phyloP scores from a whole-genome alignment of 2,888 invertebrate genomes.

The Dynastes maya region DNA sequence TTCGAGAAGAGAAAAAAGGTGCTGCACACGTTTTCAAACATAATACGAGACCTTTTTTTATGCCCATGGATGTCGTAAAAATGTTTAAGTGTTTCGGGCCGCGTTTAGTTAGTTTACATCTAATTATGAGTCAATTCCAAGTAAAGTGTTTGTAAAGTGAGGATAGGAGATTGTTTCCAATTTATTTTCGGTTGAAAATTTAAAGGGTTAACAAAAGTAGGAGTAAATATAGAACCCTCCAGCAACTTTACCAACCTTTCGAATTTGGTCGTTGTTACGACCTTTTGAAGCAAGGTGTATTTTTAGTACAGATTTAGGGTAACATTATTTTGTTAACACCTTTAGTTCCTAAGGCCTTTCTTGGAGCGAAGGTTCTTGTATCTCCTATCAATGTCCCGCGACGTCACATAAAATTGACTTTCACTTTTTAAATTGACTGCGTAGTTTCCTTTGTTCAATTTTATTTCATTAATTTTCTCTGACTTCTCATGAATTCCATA shows the following conservation, averaged over 20 bases:
- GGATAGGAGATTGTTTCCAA: not conserved
- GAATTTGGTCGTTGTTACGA: not conserved
- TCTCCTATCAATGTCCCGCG: too few relatives aligned
- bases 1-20: slow-evolving; percentile 27
- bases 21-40: slow-evolving; percentile 19
- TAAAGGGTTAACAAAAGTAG: not conserved
- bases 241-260: not conserved
- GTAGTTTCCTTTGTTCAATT: too few relatives aligned
- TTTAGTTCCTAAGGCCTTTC: too few relatives aligned
- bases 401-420: too few relatives aligned
- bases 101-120: slow-evolving; percentile 12
- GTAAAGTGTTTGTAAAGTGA: slow-evolving; percentile 2
- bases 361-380: too few relatives aligned
- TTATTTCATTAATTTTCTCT: too few relatives aligned
- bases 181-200: not conserved
- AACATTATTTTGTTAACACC: too few relatives aligned
- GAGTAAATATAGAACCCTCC: too few relatives aligned
- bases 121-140: slow-evolving; percentile 10
- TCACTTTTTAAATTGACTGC: too few relatives aligned
- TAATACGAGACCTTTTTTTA: slow-evolving; percentile 32
- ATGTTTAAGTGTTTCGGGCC: not conserved
- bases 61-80: slow-evolving; percentile 5
- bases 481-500: too few relatives aligned
- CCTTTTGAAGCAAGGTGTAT: not conserved
- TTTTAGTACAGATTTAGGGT: too few relatives aligned